Percentiles rank a stretch among this genome's conserved stretches.
phyloP scores from a whole-genome alignment of 2,888 invertebrate species.

The Alloscopus bannaensis region DNA sequence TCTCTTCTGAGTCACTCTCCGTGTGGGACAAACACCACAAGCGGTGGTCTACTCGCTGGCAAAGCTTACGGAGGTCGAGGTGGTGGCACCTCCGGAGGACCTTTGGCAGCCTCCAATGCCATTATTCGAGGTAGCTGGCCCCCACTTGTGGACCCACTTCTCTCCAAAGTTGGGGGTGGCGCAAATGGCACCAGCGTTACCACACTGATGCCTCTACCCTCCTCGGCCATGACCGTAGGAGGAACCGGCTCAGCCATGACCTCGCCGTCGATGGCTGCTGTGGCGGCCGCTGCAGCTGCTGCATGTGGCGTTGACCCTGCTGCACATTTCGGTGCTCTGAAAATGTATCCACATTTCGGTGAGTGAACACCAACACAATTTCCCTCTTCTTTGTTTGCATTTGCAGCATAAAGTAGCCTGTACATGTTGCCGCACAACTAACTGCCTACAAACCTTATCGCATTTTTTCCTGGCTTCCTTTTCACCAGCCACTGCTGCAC shows the following conservation, averaged over 20 bases:
- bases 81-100: conserved; percentile 22
- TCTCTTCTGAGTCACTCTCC: neutral
- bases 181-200: conserved; percentile 52
- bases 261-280: conserved; percentile 44
- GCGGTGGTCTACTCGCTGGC: conserved; percentile 40
- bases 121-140: conserved; percentile 43
- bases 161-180: conserved; percentile 28
- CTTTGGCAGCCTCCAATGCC: conserved; percentile 30
- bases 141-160: conserved; percentile 38
- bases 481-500: no score
- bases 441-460: no score
- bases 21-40: conserved; percentile 25
- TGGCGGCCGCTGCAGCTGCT: conserved; percentile 57
- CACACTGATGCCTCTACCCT: conserved; percentile 38
- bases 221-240: conserved; percentile 4
- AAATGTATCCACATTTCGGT: conserved; percentile 70
- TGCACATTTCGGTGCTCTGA: conserved; percentile 63
- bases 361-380: conserved; percentile 40
- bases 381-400: neutral
- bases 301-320: conserved; percentile 59
- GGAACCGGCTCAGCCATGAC: conserved; percentile 24
- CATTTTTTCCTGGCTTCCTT: no score
- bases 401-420: no score
- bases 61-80: conserved; percentile 33
- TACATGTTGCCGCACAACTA: no score